Evolutionary conservation across 2,113 vertebrate genomes (phyloP).

Genomic region (Nymphicus hollandicus): DNA sequence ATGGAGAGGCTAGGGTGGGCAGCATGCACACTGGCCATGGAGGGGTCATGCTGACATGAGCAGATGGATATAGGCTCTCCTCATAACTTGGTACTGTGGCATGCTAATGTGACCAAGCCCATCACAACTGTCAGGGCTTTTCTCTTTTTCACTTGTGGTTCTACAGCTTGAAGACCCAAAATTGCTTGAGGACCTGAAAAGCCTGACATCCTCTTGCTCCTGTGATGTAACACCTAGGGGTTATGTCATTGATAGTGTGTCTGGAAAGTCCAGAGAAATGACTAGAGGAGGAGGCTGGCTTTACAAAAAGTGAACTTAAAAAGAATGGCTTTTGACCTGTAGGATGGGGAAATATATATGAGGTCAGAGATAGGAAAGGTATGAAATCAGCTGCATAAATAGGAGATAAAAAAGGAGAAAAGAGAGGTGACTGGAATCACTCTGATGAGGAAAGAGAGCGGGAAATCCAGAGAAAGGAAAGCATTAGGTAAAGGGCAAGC

Average conservation of each 20-base stretch:
- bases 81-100: background rate
- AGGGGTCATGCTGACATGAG: rapidly evolving
- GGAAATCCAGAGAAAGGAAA: background rate
- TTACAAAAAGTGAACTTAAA: background rate
- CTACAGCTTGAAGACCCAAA: background rate
- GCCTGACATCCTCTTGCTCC: background rate
- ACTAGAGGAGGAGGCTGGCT: background rate
- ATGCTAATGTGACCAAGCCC: background rate
- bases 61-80: background rate
- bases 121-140: background rate
- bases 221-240: background rate
- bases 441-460: background rate
- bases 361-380: background rate
- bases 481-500: background rate
- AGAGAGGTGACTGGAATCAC: background rate
- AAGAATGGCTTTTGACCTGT: background rate
- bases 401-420: background rate
- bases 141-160: background rate
- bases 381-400: background rate
- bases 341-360: background rate
- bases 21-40: background rate
- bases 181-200: background rate
- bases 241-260: background rate
- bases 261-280: background rate
- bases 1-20: background rate